A percentile compares a stretch with the other conserved stretches of the same genome.
Conservation (phyloP, 1,140 invertebrate species). For the Ericerus pela region DNA sequence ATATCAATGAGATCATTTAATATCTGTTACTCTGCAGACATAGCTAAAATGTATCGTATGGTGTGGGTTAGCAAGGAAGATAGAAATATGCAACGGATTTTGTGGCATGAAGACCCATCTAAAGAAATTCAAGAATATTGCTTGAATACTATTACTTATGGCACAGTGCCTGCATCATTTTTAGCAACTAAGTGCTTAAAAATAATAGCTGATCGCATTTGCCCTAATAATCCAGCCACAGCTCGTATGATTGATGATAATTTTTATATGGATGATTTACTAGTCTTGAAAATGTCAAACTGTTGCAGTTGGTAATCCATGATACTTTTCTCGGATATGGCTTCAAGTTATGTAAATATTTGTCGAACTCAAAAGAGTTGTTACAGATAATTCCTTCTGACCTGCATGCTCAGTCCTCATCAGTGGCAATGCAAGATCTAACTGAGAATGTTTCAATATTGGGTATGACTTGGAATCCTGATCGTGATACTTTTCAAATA, state of each 20-base stretch:
- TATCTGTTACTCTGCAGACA: conserved; percentile 25
- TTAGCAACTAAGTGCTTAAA: conserved; percentile 27
- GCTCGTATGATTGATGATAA: not conserved
- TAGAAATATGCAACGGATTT: conserved; percentile 22
- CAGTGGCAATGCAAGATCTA: not conserved
- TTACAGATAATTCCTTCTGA: too few relatives aligned
- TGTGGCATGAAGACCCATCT: too few relatives aligned
- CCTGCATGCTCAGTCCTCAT: not conserved
- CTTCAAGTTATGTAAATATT: conserved; percentile 19
- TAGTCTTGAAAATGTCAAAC: not conserved
- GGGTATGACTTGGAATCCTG: not conserved
- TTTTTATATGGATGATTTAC: conserved; percentile 6
- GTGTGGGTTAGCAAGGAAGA: conserved; percentile 21
- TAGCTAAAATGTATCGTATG: conserved; percentile 31
- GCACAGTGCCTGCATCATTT: conserved; percentile 26
- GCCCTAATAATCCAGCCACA: not conserved
- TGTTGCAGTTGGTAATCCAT: not conserved
- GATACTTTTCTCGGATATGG: not conserved
- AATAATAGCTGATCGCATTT: not conserved
- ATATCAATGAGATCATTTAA: conserved; percentile 21
- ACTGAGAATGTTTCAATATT: not conserved
- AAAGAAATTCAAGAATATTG: conserved; percentile 23
- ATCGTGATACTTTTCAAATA: not conserved
- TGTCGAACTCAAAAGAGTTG: too few relatives aligned
- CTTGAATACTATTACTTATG: conserved; percentile 28